Conservation (phyloP, 2,797 vertebrate species). For the Dendrocincla fuliginosa region DNA sequence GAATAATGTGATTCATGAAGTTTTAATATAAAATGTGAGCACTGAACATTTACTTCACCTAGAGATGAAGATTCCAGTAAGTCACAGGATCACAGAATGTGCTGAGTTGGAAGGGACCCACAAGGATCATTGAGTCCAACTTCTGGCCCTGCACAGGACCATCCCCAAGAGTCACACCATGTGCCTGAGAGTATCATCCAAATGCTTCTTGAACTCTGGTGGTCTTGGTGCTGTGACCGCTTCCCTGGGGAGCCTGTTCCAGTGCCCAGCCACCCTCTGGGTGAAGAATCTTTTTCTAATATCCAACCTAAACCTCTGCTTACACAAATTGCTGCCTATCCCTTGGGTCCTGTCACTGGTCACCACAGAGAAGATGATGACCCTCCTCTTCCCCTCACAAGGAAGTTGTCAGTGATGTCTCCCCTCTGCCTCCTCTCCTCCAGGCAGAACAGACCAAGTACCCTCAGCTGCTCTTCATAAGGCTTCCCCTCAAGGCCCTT, state of each 20-base stretch:
- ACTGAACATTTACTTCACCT: background rate
- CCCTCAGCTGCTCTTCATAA: background rate
- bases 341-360: background rate
- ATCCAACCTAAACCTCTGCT: background rate
- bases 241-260: background rate
- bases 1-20: background rate
- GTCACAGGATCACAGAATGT: background rate
- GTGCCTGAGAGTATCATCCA: background rate
- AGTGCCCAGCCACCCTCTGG: background rate
- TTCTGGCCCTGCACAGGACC: background rate
- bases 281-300: background rate
- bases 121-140: background rate
- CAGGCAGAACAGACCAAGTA: background rate
- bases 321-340: background rate
- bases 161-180: background rate
- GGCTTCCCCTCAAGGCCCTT: background rate
- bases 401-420: background rate
- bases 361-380: background rate
- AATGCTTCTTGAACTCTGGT: background rate
- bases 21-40: background rate
- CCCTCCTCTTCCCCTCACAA: background rate
- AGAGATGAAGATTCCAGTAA: background rate
- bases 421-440: background rate
- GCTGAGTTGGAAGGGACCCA: background rate
- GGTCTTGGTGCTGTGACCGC: background rate